phyloP scores from a whole-genome alignment of 2,888 invertebrate genomes.

The Prosapia bicincta region DNA sequence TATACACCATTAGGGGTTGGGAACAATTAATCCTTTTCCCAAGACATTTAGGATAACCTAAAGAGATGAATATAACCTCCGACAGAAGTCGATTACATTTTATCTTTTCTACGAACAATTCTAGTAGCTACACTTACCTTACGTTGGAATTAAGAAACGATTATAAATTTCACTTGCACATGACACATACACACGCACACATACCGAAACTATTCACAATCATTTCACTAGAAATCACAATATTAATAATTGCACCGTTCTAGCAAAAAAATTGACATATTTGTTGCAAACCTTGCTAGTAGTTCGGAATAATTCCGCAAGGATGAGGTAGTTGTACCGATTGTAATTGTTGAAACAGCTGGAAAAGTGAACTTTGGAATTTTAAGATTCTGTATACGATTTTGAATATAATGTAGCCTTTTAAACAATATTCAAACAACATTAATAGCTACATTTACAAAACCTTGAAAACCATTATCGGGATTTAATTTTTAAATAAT shows the following conservation, averaged over 20 bases:
- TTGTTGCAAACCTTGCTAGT: background rate
- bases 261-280: background rate
- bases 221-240: background rate
- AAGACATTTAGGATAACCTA: background rate
- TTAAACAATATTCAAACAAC: too few species aligned
- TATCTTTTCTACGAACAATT: background rate
- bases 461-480: too few species aligned
- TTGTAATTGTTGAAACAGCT: background rate
- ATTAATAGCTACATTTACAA: too few species aligned
- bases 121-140: background rate
- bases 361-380: background rate
- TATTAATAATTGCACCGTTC: background rate
- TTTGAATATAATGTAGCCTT: too few species aligned
- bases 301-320: background rate
- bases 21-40: background rate
- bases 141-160: background rate
- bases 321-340: background rate
- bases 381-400: too few species aligned
- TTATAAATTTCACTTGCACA: background rate
- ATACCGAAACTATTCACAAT: background rate
- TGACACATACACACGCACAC: background rate
- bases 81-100: background rate
- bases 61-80: background rate
- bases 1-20: background rate
- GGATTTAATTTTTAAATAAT: too few species aligned